Conservation (phyloP, 2,797 vertebrate genomes). For the Anguilla obscura region DNA sequence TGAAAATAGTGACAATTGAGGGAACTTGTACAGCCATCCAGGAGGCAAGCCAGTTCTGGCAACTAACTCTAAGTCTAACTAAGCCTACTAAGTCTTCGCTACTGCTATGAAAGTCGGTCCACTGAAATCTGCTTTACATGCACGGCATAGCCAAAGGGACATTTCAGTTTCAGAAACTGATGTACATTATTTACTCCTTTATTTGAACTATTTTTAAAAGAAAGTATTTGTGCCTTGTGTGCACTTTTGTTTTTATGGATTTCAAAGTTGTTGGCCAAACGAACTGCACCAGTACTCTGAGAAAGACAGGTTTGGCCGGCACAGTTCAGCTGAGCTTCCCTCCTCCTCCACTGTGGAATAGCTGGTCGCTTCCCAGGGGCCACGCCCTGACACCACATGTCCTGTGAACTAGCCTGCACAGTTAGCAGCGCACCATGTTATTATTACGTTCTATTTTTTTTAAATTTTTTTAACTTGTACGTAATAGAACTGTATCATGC, state of each 20-base stretch:
- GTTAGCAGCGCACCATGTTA: background rate
- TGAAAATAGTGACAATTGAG: background rate
- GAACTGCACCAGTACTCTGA: background rate
- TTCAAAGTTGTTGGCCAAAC: background rate
- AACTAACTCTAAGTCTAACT: no score
- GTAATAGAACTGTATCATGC: slow-evolving; percentile 29
- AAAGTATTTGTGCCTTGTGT: background rate
- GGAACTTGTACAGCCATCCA: no score
- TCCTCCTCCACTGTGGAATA: background rate
- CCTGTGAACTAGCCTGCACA: slow-evolving; percentile 49
- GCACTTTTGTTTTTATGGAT: background rate
- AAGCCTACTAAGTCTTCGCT: no score
- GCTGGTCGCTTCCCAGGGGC: background rate
- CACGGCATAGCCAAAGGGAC: background rate
- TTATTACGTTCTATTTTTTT: background rate
- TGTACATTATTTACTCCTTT: background rate
- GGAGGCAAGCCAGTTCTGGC: no score
- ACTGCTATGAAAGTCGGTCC: background rate
- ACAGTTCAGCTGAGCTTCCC: background rate
- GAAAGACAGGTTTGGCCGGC: background rate
- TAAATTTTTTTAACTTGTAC: background rate
- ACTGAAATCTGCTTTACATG: background rate
- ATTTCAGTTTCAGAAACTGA: slow-evolving; percentile 8
- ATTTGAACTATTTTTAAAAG: background rate
- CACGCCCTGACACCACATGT: slow-evolving; percentile 40